Conservation (phyloP, 2,113 vertebrate genomes). For the Psilopsiagon aymara region DNA sequence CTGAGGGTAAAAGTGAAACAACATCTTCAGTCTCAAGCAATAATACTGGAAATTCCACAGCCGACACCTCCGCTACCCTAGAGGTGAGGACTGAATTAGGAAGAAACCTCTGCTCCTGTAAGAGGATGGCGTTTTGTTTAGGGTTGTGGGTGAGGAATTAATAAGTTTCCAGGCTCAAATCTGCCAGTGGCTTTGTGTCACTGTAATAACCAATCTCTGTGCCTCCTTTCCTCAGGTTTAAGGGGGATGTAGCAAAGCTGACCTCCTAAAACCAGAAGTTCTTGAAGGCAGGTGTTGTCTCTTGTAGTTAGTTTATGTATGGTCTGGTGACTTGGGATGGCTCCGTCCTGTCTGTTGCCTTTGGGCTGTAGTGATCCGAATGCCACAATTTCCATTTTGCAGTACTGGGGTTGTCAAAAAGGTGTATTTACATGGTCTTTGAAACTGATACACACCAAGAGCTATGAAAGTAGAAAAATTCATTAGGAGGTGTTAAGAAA, state of each 20-base stretch:
- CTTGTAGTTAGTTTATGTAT: background rate
- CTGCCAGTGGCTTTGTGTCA: background rate
- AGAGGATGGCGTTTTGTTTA: background rate
- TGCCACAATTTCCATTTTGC: background rate
- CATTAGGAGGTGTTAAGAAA: background rate
- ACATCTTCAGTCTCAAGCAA: constrained; percentile 91
- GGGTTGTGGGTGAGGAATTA: background rate
- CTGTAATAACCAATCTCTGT: background rate
- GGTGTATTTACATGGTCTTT: background rate
- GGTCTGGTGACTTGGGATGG: accelerated
- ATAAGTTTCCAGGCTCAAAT: background rate
- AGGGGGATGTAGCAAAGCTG: background rate
- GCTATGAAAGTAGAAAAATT: background rate
- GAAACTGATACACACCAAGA: background rate
- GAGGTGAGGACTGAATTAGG: constrained; percentile 78
- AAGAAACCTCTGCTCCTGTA: background rate
- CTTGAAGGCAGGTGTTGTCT: background rate
- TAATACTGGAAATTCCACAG: constrained; percentile 92
- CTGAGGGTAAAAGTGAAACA: constrained; percentile 94
- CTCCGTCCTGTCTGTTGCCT: background rate
- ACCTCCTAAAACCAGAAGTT: background rate
- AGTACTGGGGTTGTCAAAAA: background rate
- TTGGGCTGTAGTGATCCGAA: background rate
- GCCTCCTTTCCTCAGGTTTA: background rate
- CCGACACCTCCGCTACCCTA: constrained; percentile 93